phyloP scores from a whole-genome alignment of 2,797 vertebrate species.

The Dendrocincla fuliginosa region DNA sequence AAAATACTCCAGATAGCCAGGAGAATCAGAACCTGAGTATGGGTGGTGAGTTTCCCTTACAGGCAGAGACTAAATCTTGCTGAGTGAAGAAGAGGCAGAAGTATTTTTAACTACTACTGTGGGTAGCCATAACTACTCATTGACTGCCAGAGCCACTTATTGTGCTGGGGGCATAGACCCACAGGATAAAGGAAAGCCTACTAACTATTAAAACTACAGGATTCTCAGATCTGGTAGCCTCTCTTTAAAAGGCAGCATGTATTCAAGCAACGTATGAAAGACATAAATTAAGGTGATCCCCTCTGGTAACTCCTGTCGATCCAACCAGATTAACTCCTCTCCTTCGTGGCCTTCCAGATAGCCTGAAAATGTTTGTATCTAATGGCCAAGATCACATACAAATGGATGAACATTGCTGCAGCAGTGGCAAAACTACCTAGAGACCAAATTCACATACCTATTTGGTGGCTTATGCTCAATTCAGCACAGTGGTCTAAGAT shows the following conservation, averaged over 20 bases:
- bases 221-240: neutral
- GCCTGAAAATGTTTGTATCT: neutral
- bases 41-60: neutral
- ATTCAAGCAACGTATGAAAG: neutral
- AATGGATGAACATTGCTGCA: neutral
- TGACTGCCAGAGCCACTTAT: neutral
- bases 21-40: neutral
- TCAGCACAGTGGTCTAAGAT: neutral
- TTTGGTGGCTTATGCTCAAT: neutral
- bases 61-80: neutral
- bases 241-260: neutral
- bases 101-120: neutral
- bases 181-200: neutral
- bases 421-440: neutral
- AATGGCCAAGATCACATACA: neutral
- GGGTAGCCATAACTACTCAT: neutral
- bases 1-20: neutral
- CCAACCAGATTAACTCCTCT: neutral
- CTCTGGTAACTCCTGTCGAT: neutral
- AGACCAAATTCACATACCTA: neutral
- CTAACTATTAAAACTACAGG: neutral
- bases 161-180: neutral
- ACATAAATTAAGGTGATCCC: fast-evolving
- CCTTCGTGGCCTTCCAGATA: neutral
- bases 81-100: neutral